A percentile compares a stretch with the other conserved stretches of the same genome.
These are phyloP conservation scores for Parasteatoda tepidariorum DNA, from an alignment of 1,140 invertebrate species.

Conservation along the genomic window DNA sequence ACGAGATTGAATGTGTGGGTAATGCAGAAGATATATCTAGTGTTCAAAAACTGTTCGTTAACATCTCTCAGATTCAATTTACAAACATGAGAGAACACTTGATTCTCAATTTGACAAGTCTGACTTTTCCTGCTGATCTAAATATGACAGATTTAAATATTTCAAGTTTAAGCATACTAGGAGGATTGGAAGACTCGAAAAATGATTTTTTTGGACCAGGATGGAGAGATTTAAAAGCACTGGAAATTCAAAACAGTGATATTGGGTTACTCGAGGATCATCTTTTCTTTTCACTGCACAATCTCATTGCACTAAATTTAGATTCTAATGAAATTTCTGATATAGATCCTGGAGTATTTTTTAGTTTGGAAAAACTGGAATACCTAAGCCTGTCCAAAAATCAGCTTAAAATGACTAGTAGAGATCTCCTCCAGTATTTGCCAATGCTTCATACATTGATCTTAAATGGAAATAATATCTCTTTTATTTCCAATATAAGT, in stretches of 20 bases:
- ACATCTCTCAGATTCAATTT: background rate
- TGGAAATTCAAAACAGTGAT: slow-evolving; percentile 5
- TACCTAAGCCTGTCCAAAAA: slow-evolving; percentile 6
- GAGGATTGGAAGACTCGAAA: background rate
- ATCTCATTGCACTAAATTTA: slow-evolving; percentile 13
- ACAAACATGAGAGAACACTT: background rate
- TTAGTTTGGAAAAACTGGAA: slow-evolving; percentile 9
- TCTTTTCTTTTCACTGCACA: background rate
- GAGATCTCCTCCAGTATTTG: slow-evolving; percentile 9
- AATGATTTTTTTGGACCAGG: background rate
- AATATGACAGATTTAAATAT: slow-evolving; percentile 5
- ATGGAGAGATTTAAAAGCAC: background rate
- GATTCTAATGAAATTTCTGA: background rate
- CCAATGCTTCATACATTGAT: background rate
- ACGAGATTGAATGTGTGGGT: background rate
- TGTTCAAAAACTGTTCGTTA: background rate
- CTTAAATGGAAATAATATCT: slow-evolving; percentile 4
- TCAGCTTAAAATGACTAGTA: background rate
- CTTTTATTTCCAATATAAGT: slow-evolving; percentile 3
- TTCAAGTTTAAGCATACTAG: background rate
- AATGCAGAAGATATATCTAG: background rate
- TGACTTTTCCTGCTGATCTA: background rate
- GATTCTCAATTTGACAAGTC: background rate
- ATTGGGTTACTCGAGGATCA: background rate
- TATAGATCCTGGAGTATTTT: background rate